Conservation (phyloP, 64 coral and sea anemone genomes). For the Montipora cactus region DNA sequence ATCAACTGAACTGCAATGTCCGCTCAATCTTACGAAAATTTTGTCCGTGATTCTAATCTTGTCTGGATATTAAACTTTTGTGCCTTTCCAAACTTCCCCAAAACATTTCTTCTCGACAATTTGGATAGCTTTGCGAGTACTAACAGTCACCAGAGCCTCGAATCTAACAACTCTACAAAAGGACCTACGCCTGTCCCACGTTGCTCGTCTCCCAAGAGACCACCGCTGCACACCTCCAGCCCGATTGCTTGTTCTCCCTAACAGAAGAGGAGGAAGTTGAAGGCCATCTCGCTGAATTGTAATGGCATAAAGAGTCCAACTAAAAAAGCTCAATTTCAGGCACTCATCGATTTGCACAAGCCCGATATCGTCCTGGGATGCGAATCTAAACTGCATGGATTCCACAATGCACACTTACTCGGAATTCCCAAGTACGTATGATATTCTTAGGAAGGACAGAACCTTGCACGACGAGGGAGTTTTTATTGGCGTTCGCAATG, state of each 20-base stretch:
- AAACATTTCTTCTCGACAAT: slow-evolving; percentile 57
- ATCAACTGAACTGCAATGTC: slow-evolving; percentile 21
- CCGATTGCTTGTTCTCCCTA: not conserved
- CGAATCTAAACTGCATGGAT: slow-evolving; percentile 45
- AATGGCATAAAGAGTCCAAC: slow-evolving; percentile 48
- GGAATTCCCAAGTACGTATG: slow-evolving; percentile 24
- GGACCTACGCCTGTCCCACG: not conserved
- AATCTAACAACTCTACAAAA: slow-evolving; percentile 12
- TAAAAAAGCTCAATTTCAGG: slow-evolving; percentile 69
- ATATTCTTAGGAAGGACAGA: slow-evolving; percentile 53
- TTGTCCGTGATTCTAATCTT: slow-evolving; percentile 49
- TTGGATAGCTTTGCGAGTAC: slow-evolving; percentile 49
- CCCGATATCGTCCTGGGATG: slow-evolving; percentile 37
- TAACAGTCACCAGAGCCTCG: not conserved
- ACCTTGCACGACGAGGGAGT: slow-evolving; percentile 49
- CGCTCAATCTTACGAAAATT: slow-evolving; percentile 17
- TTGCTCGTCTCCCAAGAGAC: not conserved
- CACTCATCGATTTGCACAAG: slow-evolving; percentile 45
- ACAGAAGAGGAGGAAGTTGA: slow-evolving; percentile 26
- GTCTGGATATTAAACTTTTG: slow-evolving; percentile 38
- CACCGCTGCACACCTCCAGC: slow-evolving; percentile 12
- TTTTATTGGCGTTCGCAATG: slow-evolving; percentile 56
- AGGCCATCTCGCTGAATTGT: slow-evolving; percentile 41
- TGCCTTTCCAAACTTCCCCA: slow-evolving; percentile 58
- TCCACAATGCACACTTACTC: slow-evolving; percentile 57